phyloP scores from a whole-genome alignment of 2,113 vertebrate genomes.

The Albula goreensis region DNA sequence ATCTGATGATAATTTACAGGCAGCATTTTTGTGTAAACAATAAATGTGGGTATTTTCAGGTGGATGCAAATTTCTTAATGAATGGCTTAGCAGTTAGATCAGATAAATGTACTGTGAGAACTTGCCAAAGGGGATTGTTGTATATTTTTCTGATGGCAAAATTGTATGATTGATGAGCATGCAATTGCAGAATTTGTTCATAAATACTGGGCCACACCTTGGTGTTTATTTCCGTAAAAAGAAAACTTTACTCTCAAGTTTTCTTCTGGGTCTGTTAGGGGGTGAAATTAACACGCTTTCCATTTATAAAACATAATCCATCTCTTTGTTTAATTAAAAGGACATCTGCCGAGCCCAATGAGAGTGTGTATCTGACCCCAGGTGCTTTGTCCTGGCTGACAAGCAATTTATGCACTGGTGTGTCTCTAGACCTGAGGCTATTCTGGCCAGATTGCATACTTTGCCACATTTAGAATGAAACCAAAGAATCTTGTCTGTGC shows the following conservation, averaged over 20 bases:
- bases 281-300: neutral
- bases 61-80: too few species aligned
- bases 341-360: neutral
- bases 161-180: neutral
- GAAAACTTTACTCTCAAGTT: neutral
- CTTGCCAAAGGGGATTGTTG: too few species aligned
- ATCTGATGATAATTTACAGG: too few species aligned
- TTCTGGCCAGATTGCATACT: neutral
- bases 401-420: neutral
- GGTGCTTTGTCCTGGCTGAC: neutral
- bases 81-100: too few species aligned
- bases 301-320: neutral
- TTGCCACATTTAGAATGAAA: neutral
- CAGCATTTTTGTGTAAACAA: too few species aligned
- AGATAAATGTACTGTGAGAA: too few species aligned
- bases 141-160: neutral
- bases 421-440: neutral
- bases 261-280: neutral
- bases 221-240: neutral
- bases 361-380: neutral
- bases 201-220: neutral
- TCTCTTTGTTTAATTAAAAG: neutral
- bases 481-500: neutral
- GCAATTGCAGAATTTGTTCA: neutral
- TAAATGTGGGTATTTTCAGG: too few species aligned